phyloP scores from a whole-genome alignment of 1,140 invertebrate species.

The Proales similis region DNA sequence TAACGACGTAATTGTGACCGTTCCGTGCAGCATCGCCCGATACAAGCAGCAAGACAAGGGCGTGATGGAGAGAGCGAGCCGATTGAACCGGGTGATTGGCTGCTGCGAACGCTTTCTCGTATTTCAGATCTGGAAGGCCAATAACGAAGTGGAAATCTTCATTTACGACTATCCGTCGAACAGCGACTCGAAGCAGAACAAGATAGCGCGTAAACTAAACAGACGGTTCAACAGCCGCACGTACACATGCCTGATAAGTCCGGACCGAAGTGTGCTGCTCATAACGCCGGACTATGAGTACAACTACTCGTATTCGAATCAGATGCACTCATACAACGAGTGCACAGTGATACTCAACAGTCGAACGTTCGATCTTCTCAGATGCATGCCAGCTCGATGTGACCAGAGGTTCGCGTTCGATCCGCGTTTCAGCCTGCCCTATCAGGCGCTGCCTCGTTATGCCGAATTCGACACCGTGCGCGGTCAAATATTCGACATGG shows the following conservation, averaged over 20 bases:
- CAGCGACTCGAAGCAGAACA: neutral
- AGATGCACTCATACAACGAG: neutral
- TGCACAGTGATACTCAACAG: neutral
- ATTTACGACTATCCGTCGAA: constrained; percentile 1
- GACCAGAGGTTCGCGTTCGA: constrained; percentile 12
- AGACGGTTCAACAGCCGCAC: neutral
- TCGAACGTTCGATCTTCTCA: neutral
- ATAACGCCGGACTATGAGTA: constrained; percentile 8
- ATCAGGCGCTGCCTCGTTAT: neutral
- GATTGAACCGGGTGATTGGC: constrained; percentile 1
- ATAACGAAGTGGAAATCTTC: neutral
- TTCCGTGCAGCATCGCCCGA: neutral
- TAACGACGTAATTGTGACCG: neutral
- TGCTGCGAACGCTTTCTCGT: neutral
- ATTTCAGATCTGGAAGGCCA: constrained; percentile 10
- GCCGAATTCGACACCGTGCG: constrained; percentile 14
- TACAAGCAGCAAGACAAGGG: neutral
- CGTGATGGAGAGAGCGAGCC: neutral
- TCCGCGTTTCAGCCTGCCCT: neutral
- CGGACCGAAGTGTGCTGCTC: neutral
- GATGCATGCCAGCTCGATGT: neutral
- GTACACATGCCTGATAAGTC: neutral
- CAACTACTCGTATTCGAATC: neutral
- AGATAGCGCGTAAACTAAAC: neutral
- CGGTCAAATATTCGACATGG: neutral